Evolutionary conservation across 1,140 invertebrate species (phyloP), one percentile per base, ranked within the genome.

Genomic region (Rhopalosiphum padi): DNA sequence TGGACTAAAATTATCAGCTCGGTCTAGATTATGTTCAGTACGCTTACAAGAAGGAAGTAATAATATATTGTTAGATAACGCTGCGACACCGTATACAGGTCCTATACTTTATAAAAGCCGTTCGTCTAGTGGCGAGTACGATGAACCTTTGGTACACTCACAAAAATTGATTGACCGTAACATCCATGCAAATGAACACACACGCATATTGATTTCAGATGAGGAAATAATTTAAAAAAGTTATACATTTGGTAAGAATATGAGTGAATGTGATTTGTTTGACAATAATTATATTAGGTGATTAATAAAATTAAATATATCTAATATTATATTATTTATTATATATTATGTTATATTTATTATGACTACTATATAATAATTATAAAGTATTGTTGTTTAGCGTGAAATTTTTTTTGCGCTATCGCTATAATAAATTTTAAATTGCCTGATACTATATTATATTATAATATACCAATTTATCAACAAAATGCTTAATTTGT

Each of bases 31-130:
- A 94, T 97, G 97, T 94, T 96, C 97, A 21, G 96, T 97, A 94
- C 95, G 97, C 48, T 96, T 97, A 92, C 97, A 97, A 94, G 96
- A 96, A 4, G 97, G 97, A 0, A 97, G 97, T 15, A 97, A 97
- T 94, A 98, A 98, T 95, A 97, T 98, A 94, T 95, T 98, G 3
- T 95, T 98, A 22, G 97, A 97, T 95, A 98, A 97, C 94, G 96
- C 96, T n/a, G 94, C 94, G 37, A 68, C 94, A 60, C 94, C 94
- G 21, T 94, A 94, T 91, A 94, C 94, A 5, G 46, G 53, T 25
- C 94, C 94, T 51, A 90, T 95, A 21, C 82, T 94, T 8, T 95
- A 94, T 85, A 94, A 94, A 94, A 94, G 94, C 92, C 93, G 94
- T 55, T 89, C 77, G 11, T 92, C 89, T 22, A 94, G 94, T 37